Percentiles rank a stretch among this genome's conserved stretches.
These are phyloP conservation scores for Saimiri boliviensis DNA, from an alignment of 2,113 vertebrate genomes.

Conservation along the genomic window DNA sequence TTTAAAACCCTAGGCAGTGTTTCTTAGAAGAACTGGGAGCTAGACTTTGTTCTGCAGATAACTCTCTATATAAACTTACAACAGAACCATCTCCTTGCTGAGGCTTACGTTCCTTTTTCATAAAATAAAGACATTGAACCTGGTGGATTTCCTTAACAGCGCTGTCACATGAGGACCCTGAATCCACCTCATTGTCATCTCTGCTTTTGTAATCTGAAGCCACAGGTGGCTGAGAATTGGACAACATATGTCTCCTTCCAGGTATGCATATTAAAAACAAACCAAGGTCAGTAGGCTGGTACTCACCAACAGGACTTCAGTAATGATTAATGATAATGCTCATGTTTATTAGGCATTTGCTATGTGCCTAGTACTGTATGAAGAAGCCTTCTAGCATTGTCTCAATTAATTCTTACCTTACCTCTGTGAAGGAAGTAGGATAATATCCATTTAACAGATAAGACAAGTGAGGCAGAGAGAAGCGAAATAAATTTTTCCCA, in stretches of 20 bases:
- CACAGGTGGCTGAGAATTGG: not conserved
- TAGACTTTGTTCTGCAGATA: not conserved
- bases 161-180: not conserved
- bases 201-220: not conserved
- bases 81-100: not conserved
- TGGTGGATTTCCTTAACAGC: not conserved
- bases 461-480: not conserved
- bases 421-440: not conserved
- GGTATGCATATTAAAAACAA: not conserved
- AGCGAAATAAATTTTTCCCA: not conserved
- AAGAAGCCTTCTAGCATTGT: not conserved
- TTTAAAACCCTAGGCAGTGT: not conserved
- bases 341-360: not conserved
- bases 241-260: not conserved
- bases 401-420: not conserved
- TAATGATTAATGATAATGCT: not conserved
- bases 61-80: not conserved
- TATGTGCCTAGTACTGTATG: not conserved
- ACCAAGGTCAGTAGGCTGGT: not conserved
- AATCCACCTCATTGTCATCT: not conserved
- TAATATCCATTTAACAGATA: not conserved
- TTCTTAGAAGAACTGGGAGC: not conserved
- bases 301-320: too few relatives aligned
- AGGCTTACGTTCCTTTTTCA: not conserved
- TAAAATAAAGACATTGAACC: not conserved